These are phyloP conservation scores for Tinamus major DNA, from an alignment of 2,797 vertebrate species.

Conservation along the genomic window DNA sequence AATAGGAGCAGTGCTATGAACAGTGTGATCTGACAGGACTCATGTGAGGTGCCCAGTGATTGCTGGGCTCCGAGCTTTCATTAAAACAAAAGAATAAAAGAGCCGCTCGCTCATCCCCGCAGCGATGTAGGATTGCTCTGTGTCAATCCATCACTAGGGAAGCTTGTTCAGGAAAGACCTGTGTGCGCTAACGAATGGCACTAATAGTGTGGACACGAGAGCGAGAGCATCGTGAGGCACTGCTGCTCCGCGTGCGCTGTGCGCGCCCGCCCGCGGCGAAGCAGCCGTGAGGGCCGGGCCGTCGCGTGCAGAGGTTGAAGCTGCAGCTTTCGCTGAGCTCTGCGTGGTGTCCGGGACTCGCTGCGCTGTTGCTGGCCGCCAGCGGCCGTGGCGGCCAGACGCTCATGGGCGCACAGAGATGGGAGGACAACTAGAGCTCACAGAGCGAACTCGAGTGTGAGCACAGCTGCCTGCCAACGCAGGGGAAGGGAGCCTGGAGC, in stretches of 20 bases:
- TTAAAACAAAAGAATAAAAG: constrained; percentile 7
- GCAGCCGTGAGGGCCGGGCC: not conserved
- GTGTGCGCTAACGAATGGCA: not conserved
- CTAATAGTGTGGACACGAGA: constrained; percentile 18
- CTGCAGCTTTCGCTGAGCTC: not conserved
- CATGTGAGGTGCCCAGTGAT: not conserved
- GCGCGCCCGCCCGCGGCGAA: not conserved
- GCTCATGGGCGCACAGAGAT: not conserved
- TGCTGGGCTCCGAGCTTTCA: not conserved
- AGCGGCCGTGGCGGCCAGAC: not conserved
- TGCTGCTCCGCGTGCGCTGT: not conserved
- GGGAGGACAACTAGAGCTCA: not conserved
- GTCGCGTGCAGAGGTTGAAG: not conserved
- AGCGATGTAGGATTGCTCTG: not conserved
- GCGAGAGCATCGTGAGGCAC: not conserved
- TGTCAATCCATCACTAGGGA: constrained; percentile 11
- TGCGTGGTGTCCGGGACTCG: not conserved
- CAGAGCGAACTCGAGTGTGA: not conserved
- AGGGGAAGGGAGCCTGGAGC: not conserved
- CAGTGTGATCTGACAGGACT: not conserved
- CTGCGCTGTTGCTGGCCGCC: not conserved
- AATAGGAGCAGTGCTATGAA: not conserved
- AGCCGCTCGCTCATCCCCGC: not conserved
- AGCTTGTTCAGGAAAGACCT: constrained; percentile 12
- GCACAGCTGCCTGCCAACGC: not conserved